Evolutionary conservation across 2,888 invertebrate species (phyloP), one percentile per base, ranked within the genome.

Genomic region (Ophion obscuratus): DNA sequence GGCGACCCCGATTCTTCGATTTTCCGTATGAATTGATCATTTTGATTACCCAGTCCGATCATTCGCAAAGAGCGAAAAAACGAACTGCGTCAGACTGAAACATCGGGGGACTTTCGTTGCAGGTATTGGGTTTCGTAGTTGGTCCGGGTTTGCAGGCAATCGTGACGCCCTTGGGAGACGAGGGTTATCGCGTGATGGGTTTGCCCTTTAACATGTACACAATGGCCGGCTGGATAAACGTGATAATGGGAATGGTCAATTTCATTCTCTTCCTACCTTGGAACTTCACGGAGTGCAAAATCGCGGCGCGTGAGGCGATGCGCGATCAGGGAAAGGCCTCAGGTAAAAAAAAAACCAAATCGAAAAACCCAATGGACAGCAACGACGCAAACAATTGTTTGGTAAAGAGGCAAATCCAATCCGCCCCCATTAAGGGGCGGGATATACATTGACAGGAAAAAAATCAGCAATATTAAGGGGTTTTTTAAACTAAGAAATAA

Each of bases 171-270:
- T 94, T 98, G 57, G 97, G 97, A 1, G 95, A 96, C 71, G 94
- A 96, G 24, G 97, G 97, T 0, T 94, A 95, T 77, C 92, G 94
- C 86, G 86, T 96, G 53, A 94, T 96, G 10, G 93, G 92, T 64
- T 92, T 97, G 67, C 95, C 96, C 68, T 94, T 98, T 67, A 97
- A 98, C 94, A 98, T 98, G 98, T 98, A 97, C 94, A 98, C 98
- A 0, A 97, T 97, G 11, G 96, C 97, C 3, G 98, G 97, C 6
- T 98, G 98, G 98, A 96, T 97, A 90, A 98, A 98, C 93, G 97
- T 97, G 2, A 87, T 96, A 36, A 95, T 98, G 91, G 97, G 97
- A 17, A 90, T 97, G 9, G 83, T 96, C 67, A 98, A 98, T 94
- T 95, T 97, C 82, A 90, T 95, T 79, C 95, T 97, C 86, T 97